Percentiles rank a stretch among this genome's conserved stretches.
phyloP scores from a whole-genome alignment of 92 coral and sea anemone genomes.

The Micromussa lordhowensis region DNA sequence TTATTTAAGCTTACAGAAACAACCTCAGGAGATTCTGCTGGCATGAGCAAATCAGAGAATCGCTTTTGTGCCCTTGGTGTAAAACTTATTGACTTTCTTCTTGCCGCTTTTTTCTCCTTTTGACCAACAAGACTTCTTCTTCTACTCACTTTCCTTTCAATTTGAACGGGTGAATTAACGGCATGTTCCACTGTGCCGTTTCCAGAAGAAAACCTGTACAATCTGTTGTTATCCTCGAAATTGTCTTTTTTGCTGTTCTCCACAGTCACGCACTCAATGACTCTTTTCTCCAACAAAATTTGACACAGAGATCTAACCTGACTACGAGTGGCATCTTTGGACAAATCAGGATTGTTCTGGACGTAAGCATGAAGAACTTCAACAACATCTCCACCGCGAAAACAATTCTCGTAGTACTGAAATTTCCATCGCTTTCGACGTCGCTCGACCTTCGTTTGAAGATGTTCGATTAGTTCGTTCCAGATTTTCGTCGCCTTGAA shows the following conservation, averaged over 20 bases:
- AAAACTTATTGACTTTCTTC: slow-evolving; percentile 59
- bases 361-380: slow-evolving; percentile 82
- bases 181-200: neutral
- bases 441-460: slow-evolving; percentile 79
- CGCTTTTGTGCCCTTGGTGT: slow-evolving; percentile 44
- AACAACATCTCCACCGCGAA: slow-evolving; percentile 87
- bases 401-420: slow-evolving; percentile 89
- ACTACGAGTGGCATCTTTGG: slow-evolving; percentile 83
- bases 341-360: slow-evolving; percentile 79
- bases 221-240: slow-evolving; percentile 68
- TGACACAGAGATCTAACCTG: slow-evolving; percentile 93
- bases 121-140: slow-evolving; percentile 44
- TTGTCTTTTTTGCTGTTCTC: slow-evolving; percentile 50
- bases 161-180: slow-evolving; percentile 27
- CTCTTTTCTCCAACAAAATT: slow-evolving; percentile 80
- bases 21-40: slow-evolving; percentile 15
- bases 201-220: slow-evolving; percentile 68
- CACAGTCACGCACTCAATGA: slow-evolving; percentile 80
- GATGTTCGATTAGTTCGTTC: slow-evolving; percentile 86
- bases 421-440: slow-evolving; percentile 93
- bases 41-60: slow-evolving; percentile 26
- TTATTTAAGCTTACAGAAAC: neutral
- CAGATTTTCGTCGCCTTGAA: slow-evolving; percentile 98
- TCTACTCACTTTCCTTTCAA: slow-evolving; percentile 34
- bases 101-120: neutral